Conservation (phyloP, 53 echinoderm and acorn worm species). For the Holothuria leucospilota region DNA sequence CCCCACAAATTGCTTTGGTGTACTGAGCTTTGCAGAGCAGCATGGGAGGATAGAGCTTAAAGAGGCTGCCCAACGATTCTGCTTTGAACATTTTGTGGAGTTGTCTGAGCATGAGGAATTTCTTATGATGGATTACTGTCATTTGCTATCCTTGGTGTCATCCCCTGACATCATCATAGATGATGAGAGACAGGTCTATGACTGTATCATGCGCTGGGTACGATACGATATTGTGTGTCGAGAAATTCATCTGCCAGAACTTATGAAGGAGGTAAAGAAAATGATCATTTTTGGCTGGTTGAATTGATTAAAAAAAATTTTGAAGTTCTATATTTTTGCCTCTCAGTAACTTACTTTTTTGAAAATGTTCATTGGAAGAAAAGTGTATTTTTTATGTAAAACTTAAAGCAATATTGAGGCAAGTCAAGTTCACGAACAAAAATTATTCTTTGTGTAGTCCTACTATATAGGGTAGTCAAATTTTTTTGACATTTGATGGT, state of each 20-base stretch:
- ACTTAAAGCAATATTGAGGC: too few relatives aligned
- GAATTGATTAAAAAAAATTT: too few relatives aligned
- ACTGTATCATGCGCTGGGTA: constrained; percentile 89
- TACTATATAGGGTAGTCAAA: too few relatives aligned
- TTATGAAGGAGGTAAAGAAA: constrained; percentile 80
- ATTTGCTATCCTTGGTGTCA: constrained; percentile 69
- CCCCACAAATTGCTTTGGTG: constrained; percentile 91
- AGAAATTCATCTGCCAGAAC: constrained; percentile 73
- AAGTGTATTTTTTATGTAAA: too few relatives aligned
- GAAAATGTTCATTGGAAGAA: too few relatives aligned
- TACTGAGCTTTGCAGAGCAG: constrained; percentile 90
- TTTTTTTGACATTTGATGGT: too few relatives aligned
- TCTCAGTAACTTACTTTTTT: too few relatives aligned
- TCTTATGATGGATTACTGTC: constrained; percentile 63
- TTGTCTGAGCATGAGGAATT: constrained; percentile 83
- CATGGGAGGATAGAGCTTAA: constrained; percentile 86
- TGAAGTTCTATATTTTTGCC: too few relatives aligned
- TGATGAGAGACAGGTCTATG: constrained; percentile 84
- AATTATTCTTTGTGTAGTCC: too few relatives aligned
- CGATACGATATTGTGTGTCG: constrained; percentile 66
- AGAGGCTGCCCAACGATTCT: constrained; percentile 75
- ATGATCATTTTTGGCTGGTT: background rate
- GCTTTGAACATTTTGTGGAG: constrained; percentile 84
- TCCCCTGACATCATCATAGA: constrained; percentile 85
- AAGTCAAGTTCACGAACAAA: too few relatives aligned